A percentile compares a stretch with the other conserved stretches of the same genome.
phyloP scores from a whole-genome alignment of 2,113 vertebrate genomes.

The Ameiurus melas region DNA sequence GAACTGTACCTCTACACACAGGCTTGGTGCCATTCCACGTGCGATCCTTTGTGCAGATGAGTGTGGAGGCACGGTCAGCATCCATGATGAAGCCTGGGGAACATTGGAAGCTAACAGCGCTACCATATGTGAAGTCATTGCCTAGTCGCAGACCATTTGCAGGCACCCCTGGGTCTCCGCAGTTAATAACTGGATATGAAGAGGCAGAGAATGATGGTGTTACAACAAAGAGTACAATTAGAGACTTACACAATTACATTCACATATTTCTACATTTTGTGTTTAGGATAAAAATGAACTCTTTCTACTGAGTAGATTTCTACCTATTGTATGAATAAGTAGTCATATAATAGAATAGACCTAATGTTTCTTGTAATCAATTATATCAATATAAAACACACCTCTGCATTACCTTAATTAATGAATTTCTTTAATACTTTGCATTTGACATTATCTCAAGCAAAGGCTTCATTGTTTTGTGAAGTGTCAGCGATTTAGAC shows the following conservation, averaged over 20 bases:
- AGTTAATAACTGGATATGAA: conserved; percentile 86
- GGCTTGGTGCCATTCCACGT: conserved; percentile 96
- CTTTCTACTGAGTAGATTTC: not conserved
- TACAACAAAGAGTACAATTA: not conserved
- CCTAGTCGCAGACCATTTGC: conserved; percentile 89
- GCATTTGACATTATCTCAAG: conserved; percentile 27
- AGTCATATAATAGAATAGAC: not conserved
- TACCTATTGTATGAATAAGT: not conserved
- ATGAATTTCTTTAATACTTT: conserved; percentile 32
- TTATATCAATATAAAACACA: not conserved
- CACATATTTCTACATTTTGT: not conserved
- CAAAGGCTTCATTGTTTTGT: conserved; percentile 2
- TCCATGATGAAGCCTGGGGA: conserved; percentile 90
- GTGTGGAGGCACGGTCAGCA: conserved; percentile 81
- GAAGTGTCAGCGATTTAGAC: conserved; percentile 25
- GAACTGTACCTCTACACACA: conserved; percentile 82
- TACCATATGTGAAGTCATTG: conserved; percentile 86
- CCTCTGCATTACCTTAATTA: conserved; percentile 30
- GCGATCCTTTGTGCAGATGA: conserved; percentile 92
- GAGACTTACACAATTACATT: not conserved
- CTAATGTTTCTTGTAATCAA: not conserved
- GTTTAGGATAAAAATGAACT: not conserved
- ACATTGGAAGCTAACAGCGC: conserved; percentile 84
- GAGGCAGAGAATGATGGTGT: not conserved
- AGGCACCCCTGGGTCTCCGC: conserved; percentile 90